phyloP scores from a whole-genome alignment of 37 sponge, comb jelly and placozoan species.

The Eunapius fragilis region DNA sequence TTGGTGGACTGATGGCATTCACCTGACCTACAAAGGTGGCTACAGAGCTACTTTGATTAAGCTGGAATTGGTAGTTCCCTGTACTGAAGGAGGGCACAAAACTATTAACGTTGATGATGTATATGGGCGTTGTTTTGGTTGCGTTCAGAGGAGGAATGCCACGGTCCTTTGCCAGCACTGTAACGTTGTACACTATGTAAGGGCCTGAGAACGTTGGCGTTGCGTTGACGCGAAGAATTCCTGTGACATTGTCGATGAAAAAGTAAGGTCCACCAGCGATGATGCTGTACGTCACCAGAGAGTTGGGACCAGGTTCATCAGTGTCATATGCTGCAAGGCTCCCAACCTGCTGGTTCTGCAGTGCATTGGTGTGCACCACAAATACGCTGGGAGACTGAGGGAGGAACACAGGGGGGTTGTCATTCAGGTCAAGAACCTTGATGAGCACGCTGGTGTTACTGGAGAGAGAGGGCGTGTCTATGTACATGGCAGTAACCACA shows the following conservation, averaged over 20 bases:
- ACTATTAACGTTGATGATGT: conserved; percentile 38
- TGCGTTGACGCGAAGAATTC: not conserved
- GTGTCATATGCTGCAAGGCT: not conserved
- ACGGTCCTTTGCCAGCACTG: conserved; percentile 46
- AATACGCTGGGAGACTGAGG: not conserved
- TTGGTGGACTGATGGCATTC: conserved; percentile 16
- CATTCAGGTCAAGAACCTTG: conserved; percentile 22
- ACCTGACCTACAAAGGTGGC: conserved; percentile 10
- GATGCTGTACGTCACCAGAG: conserved; percentile 9
- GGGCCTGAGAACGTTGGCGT: not conserved
- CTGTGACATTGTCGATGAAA: conserved; percentile 5
- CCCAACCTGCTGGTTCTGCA: not conserved
- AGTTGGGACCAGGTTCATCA: not conserved
- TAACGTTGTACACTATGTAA: not conserved
- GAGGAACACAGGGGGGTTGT: conserved; percentile 32
- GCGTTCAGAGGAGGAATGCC: conserved; percentile 36
- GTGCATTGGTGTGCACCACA: not conserved
- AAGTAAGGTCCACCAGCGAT: conserved; percentile 1
- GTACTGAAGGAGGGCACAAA: conserved; percentile 48
- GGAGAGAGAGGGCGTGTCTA: not conserved
- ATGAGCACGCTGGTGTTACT: not conserved
- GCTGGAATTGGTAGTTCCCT: conserved; percentile 20
- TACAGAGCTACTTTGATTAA: conserved; percentile 22
- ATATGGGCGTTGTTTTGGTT: conserved; percentile 23
- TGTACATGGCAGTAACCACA: not conserved